Percentiles rank a stretch among this genome's conserved stretches.
phyloP scores from a whole-genome alignment of 2,797 vertebrate species.

The Siniperca scherzeri region DNA sequence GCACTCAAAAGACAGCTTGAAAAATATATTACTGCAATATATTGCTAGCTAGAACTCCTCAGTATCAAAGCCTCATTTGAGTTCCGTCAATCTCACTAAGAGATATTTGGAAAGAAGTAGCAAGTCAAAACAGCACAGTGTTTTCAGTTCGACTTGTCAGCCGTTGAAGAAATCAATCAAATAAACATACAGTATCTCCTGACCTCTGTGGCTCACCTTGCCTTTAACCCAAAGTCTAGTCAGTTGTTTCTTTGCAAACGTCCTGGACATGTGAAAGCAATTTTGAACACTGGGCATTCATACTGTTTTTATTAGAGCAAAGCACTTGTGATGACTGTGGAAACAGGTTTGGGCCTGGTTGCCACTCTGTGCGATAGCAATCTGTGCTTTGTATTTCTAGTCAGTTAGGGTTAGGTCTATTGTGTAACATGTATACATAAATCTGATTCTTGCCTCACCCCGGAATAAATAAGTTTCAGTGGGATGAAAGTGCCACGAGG shows the following conservation, averaged over 20 bases:
- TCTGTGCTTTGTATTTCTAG: slow-evolving; percentile 42
- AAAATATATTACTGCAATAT: background rate
- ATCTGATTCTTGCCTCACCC: slow-evolving; percentile 4
- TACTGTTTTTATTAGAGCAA: slow-evolving; percentile 14
- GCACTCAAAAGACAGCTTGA: background rate
- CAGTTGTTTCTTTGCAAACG: background rate
- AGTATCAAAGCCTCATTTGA: background rate
- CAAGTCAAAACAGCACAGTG: background rate
- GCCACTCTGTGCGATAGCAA: background rate
- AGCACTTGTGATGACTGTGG: slow-evolving; percentile 30
- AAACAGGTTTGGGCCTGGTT: slow-evolving; percentile 58
- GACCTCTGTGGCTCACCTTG: background rate
- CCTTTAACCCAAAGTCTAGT: background rate
- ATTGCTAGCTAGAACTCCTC: background rate
- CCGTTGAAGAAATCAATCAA: background rate
- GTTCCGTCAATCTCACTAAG: background rate
- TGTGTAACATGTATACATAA: background rate
- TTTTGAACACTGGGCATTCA: background rate
- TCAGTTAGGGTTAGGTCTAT: slow-evolving; percentile 27
- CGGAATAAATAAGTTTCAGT: background rate
- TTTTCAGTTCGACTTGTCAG: background rate
- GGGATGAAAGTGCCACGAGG: background rate
- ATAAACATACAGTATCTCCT: background rate
- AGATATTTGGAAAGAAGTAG: background rate
- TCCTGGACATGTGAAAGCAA: background rate